Percentiles rank a stretch among this genome's conserved stretches.
Evolutionary conservation across 2,113 vertebrate species (phyloP).

Genomic region (Martes martes): DNA sequence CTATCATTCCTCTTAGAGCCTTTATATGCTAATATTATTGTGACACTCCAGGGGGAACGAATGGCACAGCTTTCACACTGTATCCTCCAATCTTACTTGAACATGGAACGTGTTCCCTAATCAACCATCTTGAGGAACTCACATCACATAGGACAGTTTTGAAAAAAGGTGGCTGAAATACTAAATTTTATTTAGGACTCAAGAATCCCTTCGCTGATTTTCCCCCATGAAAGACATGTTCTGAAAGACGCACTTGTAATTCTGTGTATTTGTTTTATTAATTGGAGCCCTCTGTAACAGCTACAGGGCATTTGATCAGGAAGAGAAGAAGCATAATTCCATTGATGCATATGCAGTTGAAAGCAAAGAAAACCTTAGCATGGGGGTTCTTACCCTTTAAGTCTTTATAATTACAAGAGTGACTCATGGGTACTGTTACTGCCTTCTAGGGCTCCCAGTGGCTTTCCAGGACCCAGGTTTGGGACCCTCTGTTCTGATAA

Average conservation of each 20-base stretch:
- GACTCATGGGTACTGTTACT: neutral
- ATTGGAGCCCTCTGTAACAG: neutral
- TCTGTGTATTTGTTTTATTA: neutral
- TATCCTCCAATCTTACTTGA: neutral
- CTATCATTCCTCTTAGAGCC: neutral
- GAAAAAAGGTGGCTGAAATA: neutral
- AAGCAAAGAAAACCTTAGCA: neutral
- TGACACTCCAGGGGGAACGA: neutral
- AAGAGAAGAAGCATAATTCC: neutral
- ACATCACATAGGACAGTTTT: neutral
- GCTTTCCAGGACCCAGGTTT: neutral
- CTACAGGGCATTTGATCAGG: neutral
- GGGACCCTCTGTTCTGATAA: neutral
- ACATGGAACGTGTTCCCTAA: neutral
- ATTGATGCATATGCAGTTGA: neutral
- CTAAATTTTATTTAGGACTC: neutral
- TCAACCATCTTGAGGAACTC: neutral
- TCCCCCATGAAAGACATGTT: neutral
- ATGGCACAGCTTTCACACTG: neutral
- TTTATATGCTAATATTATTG: neutral
- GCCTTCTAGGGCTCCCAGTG: neutral
- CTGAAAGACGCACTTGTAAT: neutral
- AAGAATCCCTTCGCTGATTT: neutral
- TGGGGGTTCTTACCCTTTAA: neutral
- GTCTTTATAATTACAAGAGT: neutral